A percentile compares a stretch with the other conserved stretches of the same genome.
phyloP scores from a whole-genome alignment of 2,113 vertebrate genomes.

The Oreochromis niloticus region DNA sequence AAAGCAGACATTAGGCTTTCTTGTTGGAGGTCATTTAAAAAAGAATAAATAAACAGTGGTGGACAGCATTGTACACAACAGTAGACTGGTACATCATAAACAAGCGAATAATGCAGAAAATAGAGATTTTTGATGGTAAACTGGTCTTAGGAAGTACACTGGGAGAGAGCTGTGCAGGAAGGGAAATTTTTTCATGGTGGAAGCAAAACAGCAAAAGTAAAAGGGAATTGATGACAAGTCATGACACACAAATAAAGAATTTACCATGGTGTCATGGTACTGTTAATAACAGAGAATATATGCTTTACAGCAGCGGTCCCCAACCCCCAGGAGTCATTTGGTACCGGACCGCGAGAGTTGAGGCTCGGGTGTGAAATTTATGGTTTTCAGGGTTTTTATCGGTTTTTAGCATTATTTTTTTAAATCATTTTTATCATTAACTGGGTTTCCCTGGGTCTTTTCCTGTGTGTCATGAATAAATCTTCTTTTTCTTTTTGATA shows the following conservation, averaged over 20 bases:
- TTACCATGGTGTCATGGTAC: too few species aligned
- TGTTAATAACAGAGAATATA: too few species aligned
- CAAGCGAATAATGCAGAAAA: too few species aligned
- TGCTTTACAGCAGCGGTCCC: not conserved
- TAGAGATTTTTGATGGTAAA: too few species aligned
- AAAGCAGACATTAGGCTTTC: not conserved
- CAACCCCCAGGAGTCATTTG: accelerated
- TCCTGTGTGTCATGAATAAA: not conserved
- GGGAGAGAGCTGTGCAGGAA: too few species aligned
- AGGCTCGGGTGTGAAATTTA: not conserved
- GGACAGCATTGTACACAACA: too few species aligned
- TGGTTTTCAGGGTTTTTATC: accelerated
- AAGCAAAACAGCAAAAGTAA: too few species aligned
- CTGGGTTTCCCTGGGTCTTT: not conserved
- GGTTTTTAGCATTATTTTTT: accelerated
- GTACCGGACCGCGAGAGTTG: accelerated
- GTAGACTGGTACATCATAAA: too few species aligned
- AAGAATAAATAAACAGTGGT: not conserved
- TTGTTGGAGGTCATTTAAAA: not conserved
- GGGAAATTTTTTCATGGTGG: too few species aligned
- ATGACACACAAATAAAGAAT: too few species aligned
- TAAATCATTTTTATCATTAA: accelerated
- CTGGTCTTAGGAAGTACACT: too few species aligned
- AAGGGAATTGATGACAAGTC: too few species aligned
- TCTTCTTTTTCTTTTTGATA: not conserved